A percentile compares a stretch with the other conserved stretches of the same genome.
Conservation (phyloP, 2,797 vertebrate species). For the Orientallactaga sibirica region DNA sequence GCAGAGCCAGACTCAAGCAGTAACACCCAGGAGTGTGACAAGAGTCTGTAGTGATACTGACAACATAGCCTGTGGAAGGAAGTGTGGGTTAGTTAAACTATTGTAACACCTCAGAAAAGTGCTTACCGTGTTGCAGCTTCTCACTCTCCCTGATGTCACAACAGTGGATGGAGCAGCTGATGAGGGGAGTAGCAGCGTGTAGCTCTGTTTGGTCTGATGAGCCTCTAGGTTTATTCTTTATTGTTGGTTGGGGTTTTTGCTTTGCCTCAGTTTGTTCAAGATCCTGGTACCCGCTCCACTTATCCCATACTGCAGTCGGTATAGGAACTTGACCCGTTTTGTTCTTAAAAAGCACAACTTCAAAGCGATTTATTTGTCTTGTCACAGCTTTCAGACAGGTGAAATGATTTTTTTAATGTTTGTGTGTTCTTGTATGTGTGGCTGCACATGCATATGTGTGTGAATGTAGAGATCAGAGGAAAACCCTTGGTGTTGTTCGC, state of each 20-base stretch:
- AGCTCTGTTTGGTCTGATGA: neutral
- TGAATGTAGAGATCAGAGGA: too few species aligned
- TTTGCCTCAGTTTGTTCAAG: neutral
- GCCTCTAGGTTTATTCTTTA: neutral
- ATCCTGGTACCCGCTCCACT: neutral
- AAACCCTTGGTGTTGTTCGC: too few species aligned
- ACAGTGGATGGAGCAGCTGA: neutral
- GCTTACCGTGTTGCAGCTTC: neutral
- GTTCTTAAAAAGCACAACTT: slow-evolving; percentile 28
- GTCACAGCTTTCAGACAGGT: neutral
- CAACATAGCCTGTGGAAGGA: slow-evolving; percentile 42
- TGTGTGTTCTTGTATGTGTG: too few species aligned
- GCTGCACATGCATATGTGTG: too few species aligned
- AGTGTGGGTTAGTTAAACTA: slow-evolving; percentile 59
- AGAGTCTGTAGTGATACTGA: neutral
- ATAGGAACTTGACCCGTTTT: neutral
- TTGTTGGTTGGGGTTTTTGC: neutral
- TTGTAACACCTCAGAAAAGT: slow-evolving; percentile 68
- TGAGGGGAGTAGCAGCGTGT: neutral
- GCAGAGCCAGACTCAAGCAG: neutral
- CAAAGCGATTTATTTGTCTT: neutral
- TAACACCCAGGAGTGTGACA: slow-evolving; percentile 10
- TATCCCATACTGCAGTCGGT: neutral
- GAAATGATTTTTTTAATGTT: too few species aligned
- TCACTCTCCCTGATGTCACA: slow-evolving; percentile 3